A percentile compares a stretch with the other conserved stretches of the same genome.
phyloP scores from a whole-genome alignment of 2,888 invertebrate species.

The Synergus umbraculus region DNA sequence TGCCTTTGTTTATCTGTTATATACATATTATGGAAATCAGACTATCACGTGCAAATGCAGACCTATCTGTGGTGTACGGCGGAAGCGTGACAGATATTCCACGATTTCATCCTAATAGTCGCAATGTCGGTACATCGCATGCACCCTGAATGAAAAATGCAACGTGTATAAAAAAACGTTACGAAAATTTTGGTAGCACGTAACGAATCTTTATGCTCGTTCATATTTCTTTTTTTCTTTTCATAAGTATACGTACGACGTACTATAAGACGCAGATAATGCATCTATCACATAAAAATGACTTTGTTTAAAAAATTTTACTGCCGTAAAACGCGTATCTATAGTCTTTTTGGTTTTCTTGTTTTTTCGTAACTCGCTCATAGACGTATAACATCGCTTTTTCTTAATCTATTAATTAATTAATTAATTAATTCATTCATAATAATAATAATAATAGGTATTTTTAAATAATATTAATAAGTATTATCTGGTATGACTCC shows the following conservation, averaged over 20 bases:
- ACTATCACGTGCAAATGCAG: conserved; percentile 41
- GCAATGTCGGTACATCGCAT: conserved; percentile 9
- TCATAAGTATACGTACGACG: neutral
- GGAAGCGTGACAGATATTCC: conserved; percentile 42
- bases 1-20: conserved; percentile 30
- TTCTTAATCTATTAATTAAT: conserved; percentile 60
- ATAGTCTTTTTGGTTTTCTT: conserved; percentile 41
- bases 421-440: conserved; percentile 51
- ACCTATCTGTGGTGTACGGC: conserved; percentile 38
- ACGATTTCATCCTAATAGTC: conserved; percentile 37
- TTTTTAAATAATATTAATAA: conserved; percentile 66
- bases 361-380: conserved; percentile 33
- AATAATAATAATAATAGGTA: conserved; percentile 61
- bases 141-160: neutral
- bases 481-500: conserved; percentile 72
- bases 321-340: conserved; percentile 39
- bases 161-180: conserved; percentile 4
- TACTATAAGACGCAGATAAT: conserved; percentile 38
- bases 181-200: neutral
- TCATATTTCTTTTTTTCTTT: neutral
- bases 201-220: neutral
- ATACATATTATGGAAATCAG: conserved; percentile 40
- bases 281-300: conserved; percentile 40
- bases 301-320: conserved; percentile 40
- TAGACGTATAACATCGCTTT: conserved; percentile 39